A percentile compares a stretch with the other conserved stretches of the same genome.
Conservation (phyloP, 2,113 vertebrate genomes). For the Corythornis madagascariensis region DNA sequence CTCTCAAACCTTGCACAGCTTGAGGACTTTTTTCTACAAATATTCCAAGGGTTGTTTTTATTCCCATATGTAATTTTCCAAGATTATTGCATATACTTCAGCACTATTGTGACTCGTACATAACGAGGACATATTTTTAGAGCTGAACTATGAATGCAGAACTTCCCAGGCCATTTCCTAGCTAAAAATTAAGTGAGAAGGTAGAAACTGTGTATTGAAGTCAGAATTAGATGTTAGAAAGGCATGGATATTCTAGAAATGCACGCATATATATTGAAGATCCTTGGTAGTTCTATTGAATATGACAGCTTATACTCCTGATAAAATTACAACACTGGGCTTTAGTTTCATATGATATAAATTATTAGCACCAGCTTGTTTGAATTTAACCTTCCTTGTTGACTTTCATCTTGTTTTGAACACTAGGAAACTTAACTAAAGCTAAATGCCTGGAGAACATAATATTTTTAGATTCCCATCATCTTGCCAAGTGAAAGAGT, state of each 20-base stretch:
- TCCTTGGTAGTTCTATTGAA: not conserved
- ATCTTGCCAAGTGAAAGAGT: conserved; percentile 10
- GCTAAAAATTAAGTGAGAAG: not conserved
- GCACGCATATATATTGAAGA: not conserved
- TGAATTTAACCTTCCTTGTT: conserved; percentile 51
- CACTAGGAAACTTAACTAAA: conserved; percentile 7
- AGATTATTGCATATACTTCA: not conserved
- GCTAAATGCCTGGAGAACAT: conserved; percentile 19
- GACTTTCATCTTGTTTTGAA: conserved; percentile 49
- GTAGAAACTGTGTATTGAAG: not conserved
- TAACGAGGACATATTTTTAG: not conserved
- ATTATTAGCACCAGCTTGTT: not conserved
- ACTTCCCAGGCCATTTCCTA: not conserved
- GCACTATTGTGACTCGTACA: not conserved
- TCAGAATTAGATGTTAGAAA: not conserved
- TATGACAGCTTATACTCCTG: not conserved
- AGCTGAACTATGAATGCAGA: not conserved
- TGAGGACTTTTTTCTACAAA: not conserved
- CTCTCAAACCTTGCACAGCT: not conserved
- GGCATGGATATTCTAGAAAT: not conserved
- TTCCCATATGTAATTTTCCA: not conserved
- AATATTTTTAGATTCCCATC: conserved; percentile 42
- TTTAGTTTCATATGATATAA: not conserved
- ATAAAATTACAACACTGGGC: not conserved
- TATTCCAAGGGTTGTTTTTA: not conserved